Evolutionary conservation across 2,113 vertebrate species (phyloP).

Genomic region (Lethenteron camtschaticum): DNA sequence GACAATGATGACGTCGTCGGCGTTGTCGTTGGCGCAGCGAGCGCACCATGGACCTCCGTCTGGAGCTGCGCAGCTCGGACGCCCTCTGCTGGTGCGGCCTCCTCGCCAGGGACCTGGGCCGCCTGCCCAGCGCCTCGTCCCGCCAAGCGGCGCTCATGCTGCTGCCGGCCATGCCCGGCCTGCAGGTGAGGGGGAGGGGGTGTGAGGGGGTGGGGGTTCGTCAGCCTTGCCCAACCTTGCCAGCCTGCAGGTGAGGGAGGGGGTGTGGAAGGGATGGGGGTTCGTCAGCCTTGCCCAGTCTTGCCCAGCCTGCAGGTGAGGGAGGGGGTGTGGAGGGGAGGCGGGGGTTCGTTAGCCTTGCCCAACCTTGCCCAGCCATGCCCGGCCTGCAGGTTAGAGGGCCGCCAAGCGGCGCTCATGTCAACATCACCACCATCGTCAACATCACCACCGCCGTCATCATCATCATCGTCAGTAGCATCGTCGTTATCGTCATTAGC

Average conservation of each 20-base stretch:
- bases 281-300: too few species aligned
- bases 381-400: conserved; percentile 13
- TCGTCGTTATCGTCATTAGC: too few species aligned
- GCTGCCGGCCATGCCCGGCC: conserved; percentile 65
- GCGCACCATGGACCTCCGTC: conserved; percentile 83
- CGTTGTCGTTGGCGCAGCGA: conserved; percentile 30
- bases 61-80: conserved; percentile 86
- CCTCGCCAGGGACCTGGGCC: conserved; percentile 74
- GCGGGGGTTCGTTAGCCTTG: too few species aligned
- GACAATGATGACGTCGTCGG: too few species aligned
- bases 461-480: too few species aligned
- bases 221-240: too few species aligned
- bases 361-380: too few species aligned
- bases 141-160: conserved; percentile 62
- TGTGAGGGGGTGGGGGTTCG: too few species aligned
- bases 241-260: conserved; percentile 37
- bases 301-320: conserved; percentile 10
- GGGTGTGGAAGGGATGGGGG: too few species aligned
- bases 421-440: too few species aligned
- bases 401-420: conserved; percentile 52
- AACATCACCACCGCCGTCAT: too few species aligned
- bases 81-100: conserved; percentile 90
- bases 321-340: background rate
- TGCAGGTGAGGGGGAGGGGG: conserved; percentile 37
- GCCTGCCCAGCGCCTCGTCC: conserved; percentile 57